A percentile compares a stretch with the other conserved stretches of the same genome.
These are phyloP conservation scores for Pogonognathellus flavescens DNA, from an alignment of 1,140 invertebrate genomes.

Conservation along the genomic window DNA sequence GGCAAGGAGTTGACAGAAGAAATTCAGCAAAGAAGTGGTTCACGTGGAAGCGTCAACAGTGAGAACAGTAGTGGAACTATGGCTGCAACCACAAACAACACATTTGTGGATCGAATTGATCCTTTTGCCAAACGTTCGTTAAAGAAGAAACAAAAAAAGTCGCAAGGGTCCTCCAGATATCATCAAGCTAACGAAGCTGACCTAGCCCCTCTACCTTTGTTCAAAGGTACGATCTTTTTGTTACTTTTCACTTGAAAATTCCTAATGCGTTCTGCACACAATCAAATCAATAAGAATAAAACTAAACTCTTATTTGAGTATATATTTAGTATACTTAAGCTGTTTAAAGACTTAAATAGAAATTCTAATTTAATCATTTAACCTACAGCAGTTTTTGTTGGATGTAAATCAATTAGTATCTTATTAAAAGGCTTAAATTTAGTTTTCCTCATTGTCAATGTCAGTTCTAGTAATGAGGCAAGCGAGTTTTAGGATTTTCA, in stretches of 20 bases:
- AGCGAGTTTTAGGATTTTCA: no score
- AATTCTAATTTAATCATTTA: no score
- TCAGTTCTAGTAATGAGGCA: no score
- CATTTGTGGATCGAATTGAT: conserved; percentile 94
- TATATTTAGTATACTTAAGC: no score
- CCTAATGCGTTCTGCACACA: no score
- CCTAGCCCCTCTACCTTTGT: conserved; percentile 84
- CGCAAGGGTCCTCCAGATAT: conserved; percentile 90
- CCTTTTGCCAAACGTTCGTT: conserved; percentile 91
- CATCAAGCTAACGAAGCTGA: conserved; percentile 91
- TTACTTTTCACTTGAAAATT: background rate
- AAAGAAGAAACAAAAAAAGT: conserved; percentile 94
- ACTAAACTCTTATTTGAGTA: no score
- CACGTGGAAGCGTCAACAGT: background rate
- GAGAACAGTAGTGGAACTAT: conserved; percentile 32
- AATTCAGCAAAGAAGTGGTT: conserved; percentile 38
- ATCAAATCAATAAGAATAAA: no score
- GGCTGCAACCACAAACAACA: conserved; percentile 67
- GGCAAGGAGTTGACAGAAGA: conserved; percentile 61
- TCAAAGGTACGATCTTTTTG: conserved; percentile 81
- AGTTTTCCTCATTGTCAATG: no score
- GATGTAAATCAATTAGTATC: no score
- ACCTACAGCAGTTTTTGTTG: no score
- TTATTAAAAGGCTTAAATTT: no score
- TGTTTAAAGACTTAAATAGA: no score